phyloP scores from a whole-genome alignment of 2,888 invertebrate species.

The Caenorhabditis panamensis region DNA sequence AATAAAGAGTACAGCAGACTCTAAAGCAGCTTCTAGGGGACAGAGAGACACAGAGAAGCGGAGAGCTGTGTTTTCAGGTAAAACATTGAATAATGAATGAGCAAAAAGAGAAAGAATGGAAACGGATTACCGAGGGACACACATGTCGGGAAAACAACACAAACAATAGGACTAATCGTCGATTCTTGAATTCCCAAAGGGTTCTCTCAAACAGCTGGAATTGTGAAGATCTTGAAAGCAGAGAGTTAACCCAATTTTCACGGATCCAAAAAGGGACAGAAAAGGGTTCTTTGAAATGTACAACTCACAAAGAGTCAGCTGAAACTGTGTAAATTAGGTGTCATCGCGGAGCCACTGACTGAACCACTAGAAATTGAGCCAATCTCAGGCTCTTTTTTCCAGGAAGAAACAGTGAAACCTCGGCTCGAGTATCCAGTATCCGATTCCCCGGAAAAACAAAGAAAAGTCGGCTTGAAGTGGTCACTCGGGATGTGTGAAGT shows the following conservation, averaged over 20 bases:
- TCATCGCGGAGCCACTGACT: not conserved
- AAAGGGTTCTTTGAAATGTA: too few species aligned
- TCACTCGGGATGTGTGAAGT: conserved; percentile 29
- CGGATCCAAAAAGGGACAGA: too few species aligned
- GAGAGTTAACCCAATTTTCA: too few species aligned
- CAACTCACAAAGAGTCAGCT: too few species aligned
- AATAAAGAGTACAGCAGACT: not conserved
- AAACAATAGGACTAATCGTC: conserved; percentile 19
- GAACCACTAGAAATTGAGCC: conserved; percentile 2
- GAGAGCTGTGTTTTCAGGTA: conserved; percentile 4
- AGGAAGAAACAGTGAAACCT: not conserved
- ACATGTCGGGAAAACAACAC: conserved; percentile 34
- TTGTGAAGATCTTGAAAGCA: too few species aligned
- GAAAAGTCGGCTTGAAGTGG: conserved; percentile 16
- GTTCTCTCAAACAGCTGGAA: not conserved
- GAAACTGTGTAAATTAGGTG: not conserved
- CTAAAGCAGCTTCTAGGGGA: too few species aligned
- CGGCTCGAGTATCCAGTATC: not conserved
- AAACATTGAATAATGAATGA: conserved; percentile 13
- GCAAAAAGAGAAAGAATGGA: not conserved
- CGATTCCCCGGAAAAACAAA: not conserved
- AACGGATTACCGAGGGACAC: conserved; percentile 18
- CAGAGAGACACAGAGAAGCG: not conserved
- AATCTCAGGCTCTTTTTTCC: too few species aligned
- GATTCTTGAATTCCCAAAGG: conserved; percentile 32